phyloP scores from a whole-genome alignment of 2,797 vertebrate genomes.

The Botia almorhae region DNA sequence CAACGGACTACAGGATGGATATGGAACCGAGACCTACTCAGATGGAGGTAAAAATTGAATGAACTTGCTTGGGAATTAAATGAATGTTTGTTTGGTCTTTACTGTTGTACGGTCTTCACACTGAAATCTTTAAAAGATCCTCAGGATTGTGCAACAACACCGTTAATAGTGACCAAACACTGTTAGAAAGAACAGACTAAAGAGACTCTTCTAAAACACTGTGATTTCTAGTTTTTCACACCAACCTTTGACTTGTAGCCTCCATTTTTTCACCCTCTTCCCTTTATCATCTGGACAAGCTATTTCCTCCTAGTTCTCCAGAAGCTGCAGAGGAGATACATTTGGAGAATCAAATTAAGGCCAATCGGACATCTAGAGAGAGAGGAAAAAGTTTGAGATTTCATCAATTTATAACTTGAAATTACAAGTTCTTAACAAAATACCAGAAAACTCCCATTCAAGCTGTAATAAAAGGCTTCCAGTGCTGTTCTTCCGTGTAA shows the following conservation, averaged over 20 bases:
- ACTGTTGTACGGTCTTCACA: neutral
- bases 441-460: neutral
- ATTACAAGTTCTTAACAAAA: slow-evolving; percentile 2
- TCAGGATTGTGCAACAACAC: neutral
- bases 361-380: neutral
- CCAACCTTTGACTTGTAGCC: slow-evolving; percentile 51
- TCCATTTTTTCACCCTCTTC: slow-evolving; percentile 15
- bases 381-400: slow-evolving; percentile 23
- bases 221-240: neutral
- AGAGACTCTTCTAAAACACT: slow-evolving; percentile 3
- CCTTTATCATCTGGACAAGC: slow-evolving; percentile 30
- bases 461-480: neutral
- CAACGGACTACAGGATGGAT: slow-evolving; percentile 98
- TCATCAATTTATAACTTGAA: slow-evolving; percentile 39
- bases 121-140: neutral
- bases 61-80: neutral
- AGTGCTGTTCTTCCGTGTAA: too few relatives aligned
- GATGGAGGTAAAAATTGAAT: slow-evolving; percentile 89
- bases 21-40: slow-evolving; percentile 97
- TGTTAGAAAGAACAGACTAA: neutral
- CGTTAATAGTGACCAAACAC: neutral
- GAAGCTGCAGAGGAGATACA: slow-evolving; percentile 36
- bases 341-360: too few relatives aligned
- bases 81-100: neutral
- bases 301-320: slow-evolving; percentile 13